A percentile compares a stretch with the other conserved stretches of the same genome.
These are phyloP conservation scores for Tiliacea aurago DNA, from an alignment of 2,888 invertebrate species.

Conservation along the genomic window DNA sequence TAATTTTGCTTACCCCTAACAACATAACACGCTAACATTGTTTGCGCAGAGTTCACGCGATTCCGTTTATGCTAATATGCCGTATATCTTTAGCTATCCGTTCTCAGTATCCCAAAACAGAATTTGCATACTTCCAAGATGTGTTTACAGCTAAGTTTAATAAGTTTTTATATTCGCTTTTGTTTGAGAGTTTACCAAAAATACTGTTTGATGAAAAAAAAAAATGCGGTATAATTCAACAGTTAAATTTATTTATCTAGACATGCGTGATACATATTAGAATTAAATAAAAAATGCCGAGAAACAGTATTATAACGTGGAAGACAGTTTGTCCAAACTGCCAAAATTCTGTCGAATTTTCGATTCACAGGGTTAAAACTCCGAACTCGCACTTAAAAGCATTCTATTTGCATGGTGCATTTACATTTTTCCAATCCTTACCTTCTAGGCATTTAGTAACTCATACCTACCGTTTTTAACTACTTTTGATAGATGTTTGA, in stretches of 20 bases:
- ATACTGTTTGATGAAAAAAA: neutral
- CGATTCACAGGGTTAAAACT: neutral
- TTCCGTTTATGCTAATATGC: constrained; percentile 62
- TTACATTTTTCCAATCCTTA: neutral
- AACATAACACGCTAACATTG: constrained; percentile 54
- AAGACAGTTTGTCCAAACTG: too few relatives aligned
- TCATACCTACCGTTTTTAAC: too few relatives aligned
- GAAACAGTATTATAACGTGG: too few relatives aligned
- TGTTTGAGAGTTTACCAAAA: neutral
- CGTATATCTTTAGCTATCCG: constrained; percentile 57
- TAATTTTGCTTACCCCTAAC: constrained; percentile 43
- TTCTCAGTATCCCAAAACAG: constrained; percentile 49
- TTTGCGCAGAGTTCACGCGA: constrained; percentile 57
- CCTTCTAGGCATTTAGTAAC: neutral
- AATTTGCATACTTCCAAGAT: constrained; percentile 60
- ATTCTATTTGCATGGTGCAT: neutral
- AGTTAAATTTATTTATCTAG: too few relatives aligned
- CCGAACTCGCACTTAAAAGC: constrained; percentile 1
- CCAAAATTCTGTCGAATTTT: neutral
- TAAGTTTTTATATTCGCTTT: constrained; percentile 36
- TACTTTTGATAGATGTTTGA: neutral
- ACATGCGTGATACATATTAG: neutral
- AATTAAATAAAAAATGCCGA: too few relatives aligned
- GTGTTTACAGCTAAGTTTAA: constrained; percentile 51
- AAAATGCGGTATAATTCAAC: neutral